Conservation (phyloP, 2,888 invertebrate genomes). For the Erebia aethiops region DNA sequence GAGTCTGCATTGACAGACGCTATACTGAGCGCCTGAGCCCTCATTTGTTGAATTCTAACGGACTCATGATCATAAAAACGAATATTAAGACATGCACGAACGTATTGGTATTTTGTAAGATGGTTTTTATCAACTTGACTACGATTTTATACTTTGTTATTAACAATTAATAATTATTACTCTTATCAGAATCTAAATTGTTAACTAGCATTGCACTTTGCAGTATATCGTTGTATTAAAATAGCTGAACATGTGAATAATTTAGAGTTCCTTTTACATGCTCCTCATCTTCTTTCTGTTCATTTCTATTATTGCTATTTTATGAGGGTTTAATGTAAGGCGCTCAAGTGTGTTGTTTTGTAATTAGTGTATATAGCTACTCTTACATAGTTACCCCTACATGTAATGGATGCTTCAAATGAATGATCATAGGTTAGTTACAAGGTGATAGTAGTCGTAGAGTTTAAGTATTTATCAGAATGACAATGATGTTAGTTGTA, state of each 20-base stretch:
- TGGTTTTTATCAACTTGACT: slow-evolving; percentile 13
- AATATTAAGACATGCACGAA: slow-evolving; percentile 12
- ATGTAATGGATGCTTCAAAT: slow-evolving; percentile 65
- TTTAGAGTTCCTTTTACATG: slow-evolving; percentile 6
- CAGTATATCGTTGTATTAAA: not conserved
- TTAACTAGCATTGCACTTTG: slow-evolving; percentile 1
- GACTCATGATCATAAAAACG: slow-evolving; percentile 23
- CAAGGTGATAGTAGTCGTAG: slow-evolving; percentile 77
- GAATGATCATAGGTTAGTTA: slow-evolving; percentile 73
- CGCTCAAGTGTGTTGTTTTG: slow-evolving; percentile 67
- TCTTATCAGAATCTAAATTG: slow-evolving; percentile 5
- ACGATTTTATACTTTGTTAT: slow-evolving; percentile 22
- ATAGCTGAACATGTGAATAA: not conserved
- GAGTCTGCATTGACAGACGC: slow-evolving; percentile 81
- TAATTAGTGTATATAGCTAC: slow-evolving; percentile 73
- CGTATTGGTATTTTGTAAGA: slow-evolving; percentile 21
- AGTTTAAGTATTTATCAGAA: slow-evolving; percentile 36
- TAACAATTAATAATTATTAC: slow-evolving; percentile 16
- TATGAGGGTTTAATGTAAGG: slow-evolving; percentile 43
- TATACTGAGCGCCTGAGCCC: slow-evolving; percentile 73
- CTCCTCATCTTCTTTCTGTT: not conserved
- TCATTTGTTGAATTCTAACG: slow-evolving; percentile 58
- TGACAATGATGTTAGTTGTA: slow-evolving; percentile 18
- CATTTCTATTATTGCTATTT: not conserved
- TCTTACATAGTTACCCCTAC: slow-evolving; percentile 46